These are phyloP conservation scores for Heliconius aoede DNA, from an alignment of 2,888 invertebrate genomes.

Conservation along the genomic window DNA sequence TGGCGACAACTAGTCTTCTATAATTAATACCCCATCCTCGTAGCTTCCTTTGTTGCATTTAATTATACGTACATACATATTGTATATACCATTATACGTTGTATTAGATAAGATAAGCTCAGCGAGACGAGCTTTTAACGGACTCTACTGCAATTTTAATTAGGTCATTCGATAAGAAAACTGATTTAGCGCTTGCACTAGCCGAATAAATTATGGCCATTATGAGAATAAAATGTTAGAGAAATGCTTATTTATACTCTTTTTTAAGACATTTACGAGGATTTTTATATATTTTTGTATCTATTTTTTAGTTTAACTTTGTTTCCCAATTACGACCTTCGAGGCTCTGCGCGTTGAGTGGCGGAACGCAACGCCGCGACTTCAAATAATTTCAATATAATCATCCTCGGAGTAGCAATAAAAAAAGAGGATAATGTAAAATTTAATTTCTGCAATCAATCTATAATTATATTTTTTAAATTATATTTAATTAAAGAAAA, in stretches of 20 bases:
- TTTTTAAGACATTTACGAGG: not conserved
- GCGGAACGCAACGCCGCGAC: not conserved
- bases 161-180: conserved; percentile 43
- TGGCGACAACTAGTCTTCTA: not conserved
- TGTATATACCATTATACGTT: conserved; percentile 27
- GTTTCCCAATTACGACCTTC: no score
- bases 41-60: conserved; percentile 25
- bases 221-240: conserved; percentile 25
- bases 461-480: no score
- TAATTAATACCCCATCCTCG: not conserved
- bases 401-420: no score
- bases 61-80: conserved; percentile 17
- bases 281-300: not conserved
- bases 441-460: not conserved
- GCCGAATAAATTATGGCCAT: conserved; percentile 19
- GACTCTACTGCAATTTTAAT: conserved; percentile 41
- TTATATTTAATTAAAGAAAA: no score
- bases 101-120: conserved; percentile 22
- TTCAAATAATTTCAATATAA: not conserved
- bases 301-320: no score
- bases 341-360: not conserved
- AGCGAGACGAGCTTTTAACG: conserved; percentile 39
- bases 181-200: conserved; percentile 34
- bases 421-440: no score
- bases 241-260: not conserved